Base-by-base conservation (phyloP, 2,797 vertebrate genomes). In the Huso huso region DNA sequence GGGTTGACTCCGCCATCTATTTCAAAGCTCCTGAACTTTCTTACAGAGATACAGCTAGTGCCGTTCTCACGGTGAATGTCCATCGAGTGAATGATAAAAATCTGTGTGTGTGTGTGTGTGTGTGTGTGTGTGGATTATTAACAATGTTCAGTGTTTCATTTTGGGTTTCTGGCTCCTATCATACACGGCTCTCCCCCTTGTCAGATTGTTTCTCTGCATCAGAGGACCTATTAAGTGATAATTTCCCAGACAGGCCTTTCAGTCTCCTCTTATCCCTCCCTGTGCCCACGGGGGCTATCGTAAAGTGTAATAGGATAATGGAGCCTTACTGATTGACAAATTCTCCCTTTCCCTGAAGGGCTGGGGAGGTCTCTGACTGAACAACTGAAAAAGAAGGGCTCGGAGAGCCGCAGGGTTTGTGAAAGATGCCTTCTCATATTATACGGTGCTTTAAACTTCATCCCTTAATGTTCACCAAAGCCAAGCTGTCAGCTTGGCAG, bases 271-370 rank as follows among this genome's bases (percentile, higher is more conserved):
- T 68, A 51, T 66, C 64, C 18, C 66, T 49, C 62, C 74, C 74
- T 69, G 66, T 76, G 37, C 62, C 75, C 64, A 62, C 51, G 75
- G 64, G 75, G 72, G 66, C 78, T 70, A 50, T 76, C 49, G 50
- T 71, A 66, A 77, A 74, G n/a, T 66, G 10, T 66, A 71, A 51
- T 69, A 65, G 73, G 78, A 70, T 62, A 73, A 67, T 1, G 7
- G 71, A 75, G 74, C 62, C 55, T 52, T 70, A 67, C 72, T 84
- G 86, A 86, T 80, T 85, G 81, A 75, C 77, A 86, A 77, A 77
- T 83, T 74, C 80, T 71, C 63, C 76, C 70, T 74, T 82, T 71
- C 73, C 74, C 65, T 64, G 72, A 61, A 75, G 80, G 76, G 76
- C 75, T 70, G 76, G 74, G 74, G 61, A 72, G 81, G 79, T 79